A percentile compares a stretch with the other conserved stretches of the same genome.
These are phyloP conservation scores for Kryptolebias marmoratus DNA, from an alignment of 2,113 vertebrate species.

Conservation along the genomic window DNA sequence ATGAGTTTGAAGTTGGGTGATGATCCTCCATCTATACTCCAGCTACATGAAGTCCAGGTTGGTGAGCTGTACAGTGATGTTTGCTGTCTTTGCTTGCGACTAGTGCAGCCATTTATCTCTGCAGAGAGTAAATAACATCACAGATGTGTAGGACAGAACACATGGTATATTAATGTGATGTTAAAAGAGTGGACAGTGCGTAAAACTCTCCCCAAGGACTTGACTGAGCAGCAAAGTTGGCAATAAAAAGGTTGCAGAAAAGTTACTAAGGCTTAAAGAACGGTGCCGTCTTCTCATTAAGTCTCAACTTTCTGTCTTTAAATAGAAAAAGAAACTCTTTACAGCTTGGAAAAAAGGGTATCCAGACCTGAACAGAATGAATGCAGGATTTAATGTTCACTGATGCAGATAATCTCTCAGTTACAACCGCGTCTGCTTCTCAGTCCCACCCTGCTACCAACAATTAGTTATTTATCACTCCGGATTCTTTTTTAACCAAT, in stretches of 20 bases:
- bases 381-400: background rate
- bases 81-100: too few species aligned
- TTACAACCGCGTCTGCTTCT: background rate
- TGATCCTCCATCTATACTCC: too few species aligned
- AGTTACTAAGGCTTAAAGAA: background rate
- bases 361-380: conserved; percentile 5
- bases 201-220: too few species aligned
- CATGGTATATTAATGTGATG: too few species aligned
- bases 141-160: too few species aligned
- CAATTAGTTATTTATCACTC: conserved; percentile 6
- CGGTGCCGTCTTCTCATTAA: background rate
- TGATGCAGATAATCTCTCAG: background rate
- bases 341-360: background rate
- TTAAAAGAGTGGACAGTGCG: background rate
- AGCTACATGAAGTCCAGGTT: too few species aligned
- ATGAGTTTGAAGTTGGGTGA: too few species aligned
- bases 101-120: too few species aligned
- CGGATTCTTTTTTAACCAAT: background rate
- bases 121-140: too few species aligned
- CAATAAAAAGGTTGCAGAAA: background rate
- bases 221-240: too few species aligned
- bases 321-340: conserved; percentile 27
- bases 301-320: conserved; percentile 15
- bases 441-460: background rate
- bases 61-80: too few species aligned